Conservation (phyloP, 2,113 vertebrate genomes). For the Dromas ardeola region DNA sequence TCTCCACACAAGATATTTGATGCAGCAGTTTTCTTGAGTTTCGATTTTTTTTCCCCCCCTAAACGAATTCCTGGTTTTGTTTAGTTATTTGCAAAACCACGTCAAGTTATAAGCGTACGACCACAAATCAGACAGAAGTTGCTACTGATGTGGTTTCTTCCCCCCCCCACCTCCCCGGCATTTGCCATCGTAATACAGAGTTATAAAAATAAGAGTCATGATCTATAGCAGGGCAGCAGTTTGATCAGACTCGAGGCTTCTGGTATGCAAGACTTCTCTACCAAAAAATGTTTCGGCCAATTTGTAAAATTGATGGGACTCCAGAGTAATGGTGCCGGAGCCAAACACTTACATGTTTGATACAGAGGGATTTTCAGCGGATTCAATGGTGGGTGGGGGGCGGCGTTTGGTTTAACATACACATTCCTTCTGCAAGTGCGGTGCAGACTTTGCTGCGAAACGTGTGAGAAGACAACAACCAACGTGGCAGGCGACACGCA, state of each 20-base stretch:
- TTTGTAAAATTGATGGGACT: slow-evolving; percentile 61
- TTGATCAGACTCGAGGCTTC: slow-evolving; percentile 35
- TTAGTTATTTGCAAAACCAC: slow-evolving; percentile 48
- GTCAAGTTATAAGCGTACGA: slow-evolving; percentile 40
- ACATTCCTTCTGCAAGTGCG: slow-evolving; percentile 42
- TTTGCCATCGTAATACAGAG: slow-evolving; percentile 12
- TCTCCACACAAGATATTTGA: slow-evolving; percentile 13
- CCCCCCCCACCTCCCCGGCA: neutral
- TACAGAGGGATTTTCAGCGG: slow-evolving; percentile 46
- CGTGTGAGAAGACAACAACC: neutral
- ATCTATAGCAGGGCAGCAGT: slow-evolving; percentile 23
- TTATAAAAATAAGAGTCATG: slow-evolving; percentile 21
- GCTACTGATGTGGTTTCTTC: slow-evolving; percentile 63
- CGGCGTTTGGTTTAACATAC: neutral
- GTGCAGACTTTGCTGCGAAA: slow-evolving; percentile 25
- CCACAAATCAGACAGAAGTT: slow-evolving; percentile 61
- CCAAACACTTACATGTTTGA: slow-evolving; percentile 46
- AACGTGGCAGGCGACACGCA: slow-evolving; percentile 54
- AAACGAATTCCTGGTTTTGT: slow-evolving; percentile 35
- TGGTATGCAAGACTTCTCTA: slow-evolving; percentile 40
- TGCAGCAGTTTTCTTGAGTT: neutral
- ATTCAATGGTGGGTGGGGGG: neutral
- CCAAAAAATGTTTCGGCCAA: slow-evolving; percentile 40
- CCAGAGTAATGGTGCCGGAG: neutral
- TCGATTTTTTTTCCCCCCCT: neutral